Base-by-base conservation (phyloP, 64 coral and sea anemone genomes). In the Astreopora myriophthalma region DNA sequence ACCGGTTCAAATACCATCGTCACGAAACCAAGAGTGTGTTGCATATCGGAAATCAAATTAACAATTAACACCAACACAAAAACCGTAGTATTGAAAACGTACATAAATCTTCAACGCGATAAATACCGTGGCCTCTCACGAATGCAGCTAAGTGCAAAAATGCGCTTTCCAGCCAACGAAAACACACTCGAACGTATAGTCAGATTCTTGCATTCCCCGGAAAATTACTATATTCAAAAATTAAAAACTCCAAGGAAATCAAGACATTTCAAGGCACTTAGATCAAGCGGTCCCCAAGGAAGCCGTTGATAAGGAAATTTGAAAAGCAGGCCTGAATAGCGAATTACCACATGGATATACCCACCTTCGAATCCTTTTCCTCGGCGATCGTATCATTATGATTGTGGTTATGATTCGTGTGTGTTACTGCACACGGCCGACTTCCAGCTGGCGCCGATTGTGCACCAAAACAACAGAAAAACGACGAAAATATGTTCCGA, bases 401-500 rank as follows among this genome's bases (percentile, higher is more conserved):
- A 71, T 94, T 97, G 62, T 97, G 95, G 77, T 80, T 80, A 48
- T 83, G 79, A 83, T 87, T 97, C 0, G 88, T 92, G 78, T 97
- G 95, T 38, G 92, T 90, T 13, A 86, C 95, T 73, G 90, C 87
- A 48, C 87, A 97, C 2, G 95, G 95, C n/a, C n/a, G n/a, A 52
- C 79, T 68, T 13, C 95, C 95, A 44, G 87, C 95, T 11, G 79
- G 55, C 63, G 95, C 75, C 40, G 95, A 97, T 69, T 97, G 95
- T 25, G 91, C 79, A 28, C 95, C 95, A 89, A 97, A 97, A 94
- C 95, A 97, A 80, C 95, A 97, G 72, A 97, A 97, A 91, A 97
- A 97, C 51, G 95, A 97, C 8, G 95, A 97, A 71, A 97, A 97
- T 48, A 97, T 97, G 79, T 94, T 97, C 36, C 95, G 79, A 94